phyloP scores from a whole-genome alignment of 1,140 invertebrate species.

The Pygmarrhopalites habei region DNA sequence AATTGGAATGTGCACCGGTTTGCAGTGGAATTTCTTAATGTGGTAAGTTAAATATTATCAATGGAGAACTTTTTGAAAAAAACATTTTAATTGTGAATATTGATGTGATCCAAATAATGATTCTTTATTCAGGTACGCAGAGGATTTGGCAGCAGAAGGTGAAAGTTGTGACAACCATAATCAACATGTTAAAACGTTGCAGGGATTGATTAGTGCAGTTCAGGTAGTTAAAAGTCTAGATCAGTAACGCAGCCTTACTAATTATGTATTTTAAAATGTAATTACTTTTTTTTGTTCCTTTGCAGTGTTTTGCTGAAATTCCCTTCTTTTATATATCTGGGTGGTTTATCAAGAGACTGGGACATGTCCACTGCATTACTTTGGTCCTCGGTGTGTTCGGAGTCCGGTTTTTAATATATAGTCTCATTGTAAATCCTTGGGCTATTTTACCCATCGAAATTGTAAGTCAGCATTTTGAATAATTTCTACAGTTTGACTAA shows the following conservation, averaged over 20 bases:
- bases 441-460: slow-evolving; percentile 58
- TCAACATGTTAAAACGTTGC: slow-evolving; percentile 61
- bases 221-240: too few species aligned
- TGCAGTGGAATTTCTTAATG: slow-evolving; percentile 83
- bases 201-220: slow-evolving; percentile 68
- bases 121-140: slow-evolving; percentile 51
- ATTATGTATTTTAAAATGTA: too few species aligned
- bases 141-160: slow-evolving; percentile 56
- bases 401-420: slow-evolving; percentile 72
- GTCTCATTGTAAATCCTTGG: slow-evolving; percentile 70
- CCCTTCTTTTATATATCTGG: slow-evolving; percentile 82
- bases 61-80: too few species aligned
- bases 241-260: too few species aligned
- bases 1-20: slow-evolving; percentile 72
- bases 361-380: slow-evolving; percentile 73
- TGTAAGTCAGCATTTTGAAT: not conserved
- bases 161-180: slow-evolving; percentile 40
- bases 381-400: slow-evolving; percentile 68
- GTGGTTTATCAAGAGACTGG: slow-evolving; percentile 68
- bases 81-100: not conserved
- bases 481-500: too few species aligned
- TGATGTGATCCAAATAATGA: slow-evolving; percentile 1
- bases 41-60: slow-evolving; percentile 45
- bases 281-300: too few species aligned
- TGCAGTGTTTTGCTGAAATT: slow-evolving; percentile 77